A percentile compares a stretch with the other conserved stretches of the same genome.
Conservation (phyloP, 92 coral and sea anemone species). For the Siderastrea siderea region DNA sequence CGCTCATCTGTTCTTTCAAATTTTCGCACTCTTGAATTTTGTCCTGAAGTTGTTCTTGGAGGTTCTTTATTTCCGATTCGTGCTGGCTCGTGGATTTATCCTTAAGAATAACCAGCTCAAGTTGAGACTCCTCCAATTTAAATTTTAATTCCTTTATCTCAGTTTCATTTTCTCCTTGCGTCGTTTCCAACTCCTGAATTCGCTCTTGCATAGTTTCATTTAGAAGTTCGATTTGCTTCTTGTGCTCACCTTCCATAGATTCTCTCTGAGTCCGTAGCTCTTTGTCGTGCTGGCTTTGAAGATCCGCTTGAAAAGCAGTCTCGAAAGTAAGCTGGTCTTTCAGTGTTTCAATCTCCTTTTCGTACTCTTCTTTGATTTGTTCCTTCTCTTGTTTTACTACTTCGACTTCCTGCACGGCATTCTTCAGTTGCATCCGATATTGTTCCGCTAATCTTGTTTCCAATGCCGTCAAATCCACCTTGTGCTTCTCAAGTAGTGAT, state of each 20-base stretch:
- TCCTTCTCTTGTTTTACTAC: slow-evolving; percentile 42
- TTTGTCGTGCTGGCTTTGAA: slow-evolving; percentile 78
- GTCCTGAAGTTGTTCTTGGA: slow-evolving; percentile 56
- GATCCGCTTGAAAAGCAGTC: slow-evolving; percentile 82
- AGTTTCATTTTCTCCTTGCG: slow-evolving; percentile 54
- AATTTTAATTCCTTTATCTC: slow-evolving; percentile 57
- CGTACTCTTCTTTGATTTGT: slow-evolving; percentile 70
- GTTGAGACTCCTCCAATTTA: slow-evolving; percentile 71
- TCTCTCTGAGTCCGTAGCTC: slow-evolving; percentile 72
- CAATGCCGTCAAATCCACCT: slow-evolving; percentile 40
- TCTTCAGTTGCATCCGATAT: slow-evolving; percentile 50
- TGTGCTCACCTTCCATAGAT: slow-evolving; percentile 65
- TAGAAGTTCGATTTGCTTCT: slow-evolving; percentile 69
- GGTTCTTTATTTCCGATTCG: slow-evolving; percentile 52
- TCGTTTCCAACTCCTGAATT: slow-evolving; percentile 60
- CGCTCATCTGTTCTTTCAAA: slow-evolving; percentile 50
- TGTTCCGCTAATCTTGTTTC: slow-evolving; percentile 24
- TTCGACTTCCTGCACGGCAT: slow-evolving; percentile 47
- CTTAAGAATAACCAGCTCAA: slow-evolving; percentile 47
- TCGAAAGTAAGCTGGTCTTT: slow-evolving; percentile 83
- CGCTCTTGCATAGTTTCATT: slow-evolving; percentile 70
- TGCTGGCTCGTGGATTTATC: slow-evolving; percentile 46
- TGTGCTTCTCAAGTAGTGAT: slow-evolving; percentile 44
- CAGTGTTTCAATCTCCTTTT: slow-evolving; percentile 76
- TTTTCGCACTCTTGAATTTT: slow-evolving; percentile 68